Conservation (phyloP, 2,888 invertebrate species). For the Sphecodes monilicornis region DNA sequence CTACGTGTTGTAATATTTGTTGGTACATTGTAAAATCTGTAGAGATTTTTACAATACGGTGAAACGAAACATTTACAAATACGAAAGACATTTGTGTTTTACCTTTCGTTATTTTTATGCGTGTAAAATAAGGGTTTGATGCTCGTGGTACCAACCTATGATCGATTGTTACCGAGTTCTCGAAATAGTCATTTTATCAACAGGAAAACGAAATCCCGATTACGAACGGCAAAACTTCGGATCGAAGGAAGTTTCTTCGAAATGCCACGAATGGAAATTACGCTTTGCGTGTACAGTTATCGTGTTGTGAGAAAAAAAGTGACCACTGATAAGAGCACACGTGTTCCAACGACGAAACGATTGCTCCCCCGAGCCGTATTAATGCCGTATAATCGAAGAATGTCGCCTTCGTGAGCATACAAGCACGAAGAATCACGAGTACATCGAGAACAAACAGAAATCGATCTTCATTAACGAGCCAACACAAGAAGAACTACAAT, state of each 20-base stretch:
- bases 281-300: conserved; percentile 65
- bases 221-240: conserved; percentile 19
- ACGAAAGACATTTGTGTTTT: background rate
- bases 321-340: conserved; percentile 75
- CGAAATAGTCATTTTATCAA: background rate
- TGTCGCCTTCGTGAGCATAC: conserved; percentile 49
- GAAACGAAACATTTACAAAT: background rate
- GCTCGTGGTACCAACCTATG: background rate
- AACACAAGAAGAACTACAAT: background rate
- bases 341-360: conserved; percentile 75
- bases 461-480: background rate
- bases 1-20: background rate
- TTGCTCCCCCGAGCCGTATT: conserved; percentile 48
- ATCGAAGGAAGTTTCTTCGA: conserved; percentile 47
- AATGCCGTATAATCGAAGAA: conserved; percentile 55
- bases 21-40: background rate
- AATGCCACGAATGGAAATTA: conserved; percentile 61
- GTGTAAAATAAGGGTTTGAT: background rate
- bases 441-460: conserved; percentile 9
- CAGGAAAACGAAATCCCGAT: background rate
- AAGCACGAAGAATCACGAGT: conserved; percentile 46
- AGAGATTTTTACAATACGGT: background rate
- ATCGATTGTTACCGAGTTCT: background rate
- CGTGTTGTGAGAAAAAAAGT: conserved; percentile 68
- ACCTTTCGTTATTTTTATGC: background rate